A percentile compares a stretch with the other conserved stretches of the same genome.
Evolutionary conservation across 2,797 vertebrate genomes (phyloP).

Genomic region (Sebastes oblongus): DNA sequence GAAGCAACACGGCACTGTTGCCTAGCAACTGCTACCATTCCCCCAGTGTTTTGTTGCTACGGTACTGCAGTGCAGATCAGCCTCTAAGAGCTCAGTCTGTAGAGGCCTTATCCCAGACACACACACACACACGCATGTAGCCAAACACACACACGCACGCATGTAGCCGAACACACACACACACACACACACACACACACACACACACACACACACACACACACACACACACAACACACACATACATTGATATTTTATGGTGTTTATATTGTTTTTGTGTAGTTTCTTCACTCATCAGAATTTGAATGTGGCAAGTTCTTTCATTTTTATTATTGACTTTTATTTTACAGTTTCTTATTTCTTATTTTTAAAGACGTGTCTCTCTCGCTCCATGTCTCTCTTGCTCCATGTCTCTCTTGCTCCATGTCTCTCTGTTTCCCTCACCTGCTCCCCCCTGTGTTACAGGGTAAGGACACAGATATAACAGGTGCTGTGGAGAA

Average conservation of each 20-base stretch:
- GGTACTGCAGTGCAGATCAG: conserved; percentile 82
- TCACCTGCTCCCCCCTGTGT: background rate
- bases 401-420: background rate
- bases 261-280: background rate
- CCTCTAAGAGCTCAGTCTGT: conserved; percentile 72
- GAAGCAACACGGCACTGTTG: conserved; percentile 80
- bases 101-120: conserved; percentile 69
- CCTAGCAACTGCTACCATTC: conserved; percentile 83
- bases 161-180: background rate
- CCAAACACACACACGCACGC: background rate
- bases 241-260: background rate
- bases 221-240: background rate
- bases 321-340: background rate
- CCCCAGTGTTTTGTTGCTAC: conserved; percentile 82
- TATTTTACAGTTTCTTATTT: background rate
- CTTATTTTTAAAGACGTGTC: background rate
- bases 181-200: background rate
- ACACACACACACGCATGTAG: conserved; percentile 20
- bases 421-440: background rate
- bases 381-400: background rate
- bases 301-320: background rate
- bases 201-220: background rate
- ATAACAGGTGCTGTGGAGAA: conserved; percentile 70
- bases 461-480: conserved; percentile 75
- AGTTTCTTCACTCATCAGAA: background rate